Evolutionary conservation across 2,888 invertebrate species (phyloP), one percentile per base, ranked within the genome.

Genomic region (Chelonus formosanus): DNA sequence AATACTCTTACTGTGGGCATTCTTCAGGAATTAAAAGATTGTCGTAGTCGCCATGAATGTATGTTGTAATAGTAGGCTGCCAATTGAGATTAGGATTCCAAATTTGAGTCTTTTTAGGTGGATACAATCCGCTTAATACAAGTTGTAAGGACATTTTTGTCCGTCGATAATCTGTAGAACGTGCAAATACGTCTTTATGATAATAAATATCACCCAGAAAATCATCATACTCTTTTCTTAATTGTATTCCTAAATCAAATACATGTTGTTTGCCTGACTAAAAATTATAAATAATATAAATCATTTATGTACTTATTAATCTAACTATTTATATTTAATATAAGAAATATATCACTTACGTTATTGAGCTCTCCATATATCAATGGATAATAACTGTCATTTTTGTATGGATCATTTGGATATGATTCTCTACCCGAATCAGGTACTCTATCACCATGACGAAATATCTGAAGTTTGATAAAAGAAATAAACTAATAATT

Each of bases 391-490:
- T 86, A 87, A 34, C 80, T 78, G 56, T 87, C 86, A 36, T 86
- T 76, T 35, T 85, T 74, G 67, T 89, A 84, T 0, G 86, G 85
- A 73, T 90, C 88, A 43, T 86, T 87, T 1, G 90, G 88, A 76
- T 87, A 90, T 55, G 87, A 80, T 5, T 84, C 85, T 59, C 86
- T 70, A 63, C 86, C 86, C 68, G 85, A 72, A 66, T 89, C 88
- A 0, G 91, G 91, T 31, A 91, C 89, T 65, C 92, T 85, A 76
- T 91, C 91, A 2, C 92, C 92, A 77, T 92, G 92, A 53, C 92
- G 86, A 79, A 88, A 91, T 45, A 92, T 77, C 89, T 91, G 79
- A 4, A 78, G 71, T 40, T 3, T 3, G 0, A 32, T 56, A 35
- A 36, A 35, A 48, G n/a, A 40, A 50, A 43, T 8, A 7, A 7